Evolutionary conservation across 2,888 invertebrate genomes (phyloP).

Genomic region (Orthonychiurus folsomi): DNA sequence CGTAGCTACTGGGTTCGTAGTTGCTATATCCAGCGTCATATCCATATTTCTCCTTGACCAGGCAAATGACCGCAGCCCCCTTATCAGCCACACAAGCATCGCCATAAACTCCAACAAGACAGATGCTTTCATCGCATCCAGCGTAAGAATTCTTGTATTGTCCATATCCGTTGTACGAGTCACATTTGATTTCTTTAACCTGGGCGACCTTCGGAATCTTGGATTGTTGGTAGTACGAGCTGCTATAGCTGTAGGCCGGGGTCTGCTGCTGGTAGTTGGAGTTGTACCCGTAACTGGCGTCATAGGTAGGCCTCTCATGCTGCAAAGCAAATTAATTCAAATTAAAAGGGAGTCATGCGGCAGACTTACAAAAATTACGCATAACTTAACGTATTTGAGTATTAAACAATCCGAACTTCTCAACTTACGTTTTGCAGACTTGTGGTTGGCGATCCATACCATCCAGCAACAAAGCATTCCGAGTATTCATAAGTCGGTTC

Average conservation of each 20-base stretch:
- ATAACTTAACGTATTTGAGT: too few species aligned
- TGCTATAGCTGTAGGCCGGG: conserved; percentile 26
- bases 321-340: conserved; percentile 13
- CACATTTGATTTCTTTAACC: conserved; percentile 34
- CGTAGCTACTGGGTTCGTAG: conserved; percentile 13
- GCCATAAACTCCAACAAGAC: conserved; percentile 38
- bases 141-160: conserved; percentile 20
- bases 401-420: too few species aligned
- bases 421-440: conserved; percentile 32
- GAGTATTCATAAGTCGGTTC: conserved; percentile 15
- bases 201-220: conserved; percentile 32
- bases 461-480: conserved; percentile 37
- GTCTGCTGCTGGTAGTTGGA: conserved; percentile 12
- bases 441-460: conserved; percentile 31
- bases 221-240: conserved; percentile 25
- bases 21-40: conserved; percentile 20
- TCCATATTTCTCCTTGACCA: conserved; percentile 27
- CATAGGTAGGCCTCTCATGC: conserved; percentile 24
- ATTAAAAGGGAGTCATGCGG: conserved; percentile 10
- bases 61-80: conserved; percentile 36
- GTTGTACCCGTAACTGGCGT: conserved; percentile 21
- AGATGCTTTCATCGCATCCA: conserved; percentile 26
- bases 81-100: conserved; percentile 39
- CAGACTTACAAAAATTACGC: too few species aligned
- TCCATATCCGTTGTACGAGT: conserved; percentile 21